phyloP scores from a whole-genome alignment of 2,888 invertebrate species.

The Eupeodes luniger region DNA sequence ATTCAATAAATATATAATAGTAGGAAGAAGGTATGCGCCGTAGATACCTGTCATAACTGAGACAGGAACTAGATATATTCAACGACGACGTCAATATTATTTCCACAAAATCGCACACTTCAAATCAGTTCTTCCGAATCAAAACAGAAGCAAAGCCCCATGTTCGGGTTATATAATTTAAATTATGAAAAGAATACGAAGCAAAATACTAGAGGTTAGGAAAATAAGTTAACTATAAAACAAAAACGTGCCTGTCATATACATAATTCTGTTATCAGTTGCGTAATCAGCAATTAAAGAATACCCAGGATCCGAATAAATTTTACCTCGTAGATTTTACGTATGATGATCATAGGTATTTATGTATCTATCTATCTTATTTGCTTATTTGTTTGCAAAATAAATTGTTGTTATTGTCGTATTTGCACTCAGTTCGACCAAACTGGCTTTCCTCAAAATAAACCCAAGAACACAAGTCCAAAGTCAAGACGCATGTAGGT shows the following conservation, averaged over 20 bases:
- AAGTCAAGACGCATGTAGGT: background rate
- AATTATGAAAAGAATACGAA: background rate
- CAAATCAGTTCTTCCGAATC: slow-evolving; percentile 10
- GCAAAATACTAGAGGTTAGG: background rate
- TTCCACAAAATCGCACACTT: background rate
- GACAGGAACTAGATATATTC: background rate
- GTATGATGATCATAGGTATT: background rate
- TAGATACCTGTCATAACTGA: background rate
- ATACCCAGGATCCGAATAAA: background rate
- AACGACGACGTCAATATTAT: slow-evolving; percentile 15
- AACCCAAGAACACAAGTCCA: slow-evolving; percentile 1
- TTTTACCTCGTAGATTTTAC: background rate
- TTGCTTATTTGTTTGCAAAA: slow-evolving; percentile 1
- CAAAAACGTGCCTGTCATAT: slow-evolving; percentile 1
- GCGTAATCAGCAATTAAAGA: slow-evolving; percentile 48
- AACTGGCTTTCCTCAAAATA: slow-evolving; percentile 27
- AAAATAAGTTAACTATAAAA: slow-evolving; percentile 1
- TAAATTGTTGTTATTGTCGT: background rate
- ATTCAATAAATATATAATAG: background rate
- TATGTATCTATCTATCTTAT: background rate
- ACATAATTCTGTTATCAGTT: slow-evolving; percentile 22
- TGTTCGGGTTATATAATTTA: slow-evolving; percentile 51
- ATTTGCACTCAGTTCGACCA: background rate
- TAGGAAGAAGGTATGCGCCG: background rate
- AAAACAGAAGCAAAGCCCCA: slow-evolving; percentile 1